Base-by-base conservation (phyloP, 2,888 invertebrate genomes). In the Charanyca ferruginea region DNA sequence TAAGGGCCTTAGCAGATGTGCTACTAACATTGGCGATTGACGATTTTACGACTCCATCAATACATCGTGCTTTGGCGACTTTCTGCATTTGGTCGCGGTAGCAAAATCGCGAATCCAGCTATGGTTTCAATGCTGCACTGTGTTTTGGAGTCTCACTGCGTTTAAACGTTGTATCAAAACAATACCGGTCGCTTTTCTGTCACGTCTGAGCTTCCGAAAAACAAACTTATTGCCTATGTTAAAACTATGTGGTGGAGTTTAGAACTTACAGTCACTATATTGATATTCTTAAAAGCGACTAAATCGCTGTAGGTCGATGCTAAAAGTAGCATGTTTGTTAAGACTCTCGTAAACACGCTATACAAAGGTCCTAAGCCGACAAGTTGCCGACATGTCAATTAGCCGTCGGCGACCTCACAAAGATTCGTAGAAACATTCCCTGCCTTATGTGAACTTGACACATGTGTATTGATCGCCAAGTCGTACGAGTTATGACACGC, bases 401-500 rank as follows among this genome's bases (percentile, higher is more conserved):
- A 52, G 25, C 32, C 9, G 18, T 20, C 32, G 32, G 41, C 38
- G 53, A 18, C 35, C 51, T 22, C 23, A 49, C 20, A 45, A 68
- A 41, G 22, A 57, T 76, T 70, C 76, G 32, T 41, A 70, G 69
- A 76, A 70, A 68, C 69, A 45, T 68, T 75, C 23, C 41, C 8
- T 7, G 22, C 51, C 22, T 18, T 38, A 18, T 70, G 52, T 76
- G 70, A 69, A 71, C 70, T 71, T 71, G 70, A 69, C 76, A 58
- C 22, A 28, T 69, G 59, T 32, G 9, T 69, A 76, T 70, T 38
- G 70, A 70, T 69, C 59, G 59, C 25, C 22, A 1, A 11, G 45
- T 52, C 41, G 18, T 71, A 20, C 9, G 28, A 28, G 16, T 44
- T 68, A 52, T 57, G 28, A 48, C 59, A 70, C 70, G 52, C 69